Base-by-base conservation (phyloP, 2,113 vertebrate genomes). In the Halichoerus grypus region DNA sequence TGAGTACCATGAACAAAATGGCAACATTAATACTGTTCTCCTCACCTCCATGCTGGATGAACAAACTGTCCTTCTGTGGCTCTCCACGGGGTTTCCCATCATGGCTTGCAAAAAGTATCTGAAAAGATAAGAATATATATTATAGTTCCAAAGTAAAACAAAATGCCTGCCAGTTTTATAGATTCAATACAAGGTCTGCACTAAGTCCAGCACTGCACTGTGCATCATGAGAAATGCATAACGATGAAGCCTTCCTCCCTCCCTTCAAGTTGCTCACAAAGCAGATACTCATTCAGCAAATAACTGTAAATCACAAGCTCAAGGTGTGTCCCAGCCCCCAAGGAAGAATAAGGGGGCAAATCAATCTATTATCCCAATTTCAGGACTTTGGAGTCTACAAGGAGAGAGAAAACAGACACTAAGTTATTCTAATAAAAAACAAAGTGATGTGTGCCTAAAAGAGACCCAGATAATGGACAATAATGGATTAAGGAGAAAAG, bases 41-140 rank as follows among this genome's bases (percentile, higher is more conserved):
- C 39, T 83, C 65, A 61, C n/a, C 46, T 49, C 76, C 19, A 2
- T 26, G 16, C 14, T 49, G 7, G 55, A 28, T 67, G 71, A 88
- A 72, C 12, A 74, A 49, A 71, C 39, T 74, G 69, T 72, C 82
- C 42, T 91, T 95, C 71, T 80, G 46, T 53, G 77, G 39, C 53
- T 71, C n/a, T 95, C 67, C 13, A 28, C 31, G 67, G 16, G 15
- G 19, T 79, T 87, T 72, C 10, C 55, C 57, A 59, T 55, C 33
- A 19, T 39, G 74, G 67, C 33, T 84, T 88, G 65, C 69, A 88
- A 94, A 97, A 91, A 67, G n/a, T 69, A 53, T 28, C 69, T 80
- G 26, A 84, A 90, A 94, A 97, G 31, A 31, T 63, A 91, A 92
- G 7, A 63, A 87, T 46, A 21, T 5, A 59, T 79, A 80, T 72